Evolutionary conservation across 2,113 vertebrate genomes (phyloP).

Genomic region (Callopanchax toddi): DNA sequence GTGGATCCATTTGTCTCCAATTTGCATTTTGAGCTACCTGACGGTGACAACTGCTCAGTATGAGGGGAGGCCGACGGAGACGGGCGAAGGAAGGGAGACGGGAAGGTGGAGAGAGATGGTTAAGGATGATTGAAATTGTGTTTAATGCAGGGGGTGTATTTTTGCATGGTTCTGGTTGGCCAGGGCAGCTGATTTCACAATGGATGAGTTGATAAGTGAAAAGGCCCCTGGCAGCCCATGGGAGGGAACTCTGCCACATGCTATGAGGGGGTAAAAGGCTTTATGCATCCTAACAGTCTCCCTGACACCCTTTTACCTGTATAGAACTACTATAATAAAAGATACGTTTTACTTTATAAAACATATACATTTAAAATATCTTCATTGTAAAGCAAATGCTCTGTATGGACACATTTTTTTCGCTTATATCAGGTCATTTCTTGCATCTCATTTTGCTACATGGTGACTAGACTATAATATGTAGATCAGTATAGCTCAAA

Average conservation of each 20-base stretch:
- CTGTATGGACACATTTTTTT: too few species aligned
- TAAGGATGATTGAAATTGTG: slow-evolving; percentile 78
- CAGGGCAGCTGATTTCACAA: slow-evolving; percentile 81
- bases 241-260: slow-evolving; percentile 66
- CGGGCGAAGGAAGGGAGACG: slow-evolving; percentile 31
- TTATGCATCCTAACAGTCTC: slow-evolving; percentile 63
- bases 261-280: slow-evolving; percentile 61
- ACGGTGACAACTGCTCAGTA: slow-evolving; percentile 72
- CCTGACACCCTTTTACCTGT: slow-evolving; percentile 50
- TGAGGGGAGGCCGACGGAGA: slow-evolving; percentile 51
- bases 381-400: too few species aligned
- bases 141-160: slow-evolving; percentile 78
- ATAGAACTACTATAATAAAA: background rate
- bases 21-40: slow-evolving; percentile 78
- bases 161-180: slow-evolving; percentile 78
- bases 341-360: slow-evolving; percentile 22
- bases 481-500: background rate
- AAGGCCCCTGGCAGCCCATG: slow-evolving; percentile 65
- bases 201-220: slow-evolving; percentile 81
- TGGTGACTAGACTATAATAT: background rate
- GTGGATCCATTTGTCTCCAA: slow-evolving; percentile 78
- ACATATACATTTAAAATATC: too few species aligned
- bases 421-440: too few species aligned
- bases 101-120: slow-evolving; percentile 68
- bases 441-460: background rate